Evolutionary conservation across 1,140 invertebrate species (phyloP), one percentile per base, ranked within the genome.

Genomic region (Eueides isabella): DNA sequence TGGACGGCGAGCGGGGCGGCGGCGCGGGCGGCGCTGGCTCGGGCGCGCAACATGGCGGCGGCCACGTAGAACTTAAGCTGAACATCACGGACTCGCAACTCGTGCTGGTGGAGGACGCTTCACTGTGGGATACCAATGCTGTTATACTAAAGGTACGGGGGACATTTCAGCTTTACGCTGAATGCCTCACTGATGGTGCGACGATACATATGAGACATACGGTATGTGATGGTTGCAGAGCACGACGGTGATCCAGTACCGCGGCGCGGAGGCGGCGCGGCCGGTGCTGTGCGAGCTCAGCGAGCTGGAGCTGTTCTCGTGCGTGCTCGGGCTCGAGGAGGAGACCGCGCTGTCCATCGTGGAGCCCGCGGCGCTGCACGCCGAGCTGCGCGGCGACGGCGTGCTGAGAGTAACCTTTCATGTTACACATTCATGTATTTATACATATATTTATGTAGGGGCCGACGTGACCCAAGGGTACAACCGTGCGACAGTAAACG

Each of bases 261-360:
- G 96, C 63, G 96, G 97, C 0, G 94, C 95, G 23, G 95, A 96
- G 71, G 92, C 92, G 23, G 95, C 96, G 78, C 96, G 97, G 79
- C 97, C 97, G 0, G 87, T 99, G 19, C 97, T 97, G 0, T 98
- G 98, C 84, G 98, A 96, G 90, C 93, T 99, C 19, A 98, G 97
- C 78, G 96, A 98, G 81, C 96, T 98, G 81, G 98, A 99, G 93
- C 94, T 99, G 77, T 99, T 98, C 92, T 99, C 98, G 0, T 99
- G 98, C 91, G 97, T 98, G 75, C 92, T 99, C 55, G 97, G 97
- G 7, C 95, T 97, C 76, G 98, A 99, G 93, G 97, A 99, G 72
- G 98, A 99, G 85, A 99, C 98, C 1, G 98, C 98, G 1, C 93
- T 99, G 5, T 98, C 98, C n/a, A 99, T 99, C 77, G 97, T 99